Base-by-base conservation (phyloP, 2,888 invertebrate genomes). In the Drosophila meridiana region DNA sequence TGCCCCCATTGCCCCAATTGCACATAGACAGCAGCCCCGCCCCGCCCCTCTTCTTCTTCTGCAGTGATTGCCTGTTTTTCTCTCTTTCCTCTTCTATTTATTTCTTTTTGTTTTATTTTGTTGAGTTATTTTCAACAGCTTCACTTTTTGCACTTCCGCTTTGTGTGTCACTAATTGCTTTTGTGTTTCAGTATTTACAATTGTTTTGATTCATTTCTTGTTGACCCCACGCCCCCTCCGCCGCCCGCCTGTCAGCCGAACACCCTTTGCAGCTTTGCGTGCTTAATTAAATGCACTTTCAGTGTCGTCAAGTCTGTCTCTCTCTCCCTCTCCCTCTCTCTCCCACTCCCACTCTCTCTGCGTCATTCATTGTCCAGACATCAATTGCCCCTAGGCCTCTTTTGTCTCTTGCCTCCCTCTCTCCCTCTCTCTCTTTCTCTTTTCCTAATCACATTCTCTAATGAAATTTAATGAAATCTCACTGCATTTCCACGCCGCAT, bases 231-330 rank as follows among this genome's bases (percentile, higher is more conserved):
- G 20, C 38, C 36, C 34, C 43, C 28, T 13, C 26, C 26, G 6
- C n/a, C 8, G 2, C 40, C 4, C n/a, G 7, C 3, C 42, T n/a
- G 3, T 2, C 40, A 30, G 3, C 40, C 30, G n/a, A 5, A 32
- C 26, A 14, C 3, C 55, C 38, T 8, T 9, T 20, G 34, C 55
- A 52, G 43, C 64, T 56, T 48, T 73, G 55, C 69, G 52, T 79
- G 82, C 85, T 84, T 90, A 90, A 90, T 87, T 87, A 89, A 90
- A 87, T 90, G 89, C 89, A 89, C 90, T 90, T 90, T 83, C 87
- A 77, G 72, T 79, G 84, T 81, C 73, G 69, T 81, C 59, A 59
- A 73, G 82, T 52, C 52, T n/a, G n/a, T 8, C 30, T 4, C 30
- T 0, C 48, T 14, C 14, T 0, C 30, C 4, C 7, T 14, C 30